Conservation (phyloP, 2,797 vertebrate genomes). For the Eospalax fontanierii region DNA sequence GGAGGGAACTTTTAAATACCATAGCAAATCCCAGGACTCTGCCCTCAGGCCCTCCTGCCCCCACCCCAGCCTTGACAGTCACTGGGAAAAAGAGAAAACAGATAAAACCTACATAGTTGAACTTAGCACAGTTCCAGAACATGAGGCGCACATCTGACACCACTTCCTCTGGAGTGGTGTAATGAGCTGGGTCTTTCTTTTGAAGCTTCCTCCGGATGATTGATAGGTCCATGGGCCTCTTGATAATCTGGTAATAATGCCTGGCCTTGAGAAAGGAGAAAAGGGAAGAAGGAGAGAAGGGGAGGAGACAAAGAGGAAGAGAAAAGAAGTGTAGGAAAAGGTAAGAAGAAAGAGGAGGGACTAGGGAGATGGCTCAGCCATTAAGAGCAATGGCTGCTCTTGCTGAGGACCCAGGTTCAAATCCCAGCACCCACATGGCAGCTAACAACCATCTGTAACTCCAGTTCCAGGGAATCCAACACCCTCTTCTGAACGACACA, state of each 20-base stretch:
- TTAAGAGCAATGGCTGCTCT: too few relatives aligned
- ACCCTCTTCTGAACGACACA: too few relatives aligned
- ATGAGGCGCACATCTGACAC: slow-evolving; percentile 97
- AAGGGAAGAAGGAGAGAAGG: slow-evolving; percentile 11
- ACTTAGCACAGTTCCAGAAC: slow-evolving; percentile 99
- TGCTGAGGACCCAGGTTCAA: too few relatives aligned
- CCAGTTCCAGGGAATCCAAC: too few relatives aligned
- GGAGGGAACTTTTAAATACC: neutral
- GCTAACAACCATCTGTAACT: too few relatives aligned
- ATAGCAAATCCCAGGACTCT: neutral
- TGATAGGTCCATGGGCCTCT: slow-evolving; percentile 98
- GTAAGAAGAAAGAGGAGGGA: neutral
- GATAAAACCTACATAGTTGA: slow-evolving; percentile 96
- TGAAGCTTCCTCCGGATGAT: slow-evolving; percentile 95
- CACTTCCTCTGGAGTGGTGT: slow-evolving; percentile 94
- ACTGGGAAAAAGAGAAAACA: slow-evolving; percentile 23
- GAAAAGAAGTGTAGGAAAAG: neutral
- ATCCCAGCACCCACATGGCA: too few relatives aligned
- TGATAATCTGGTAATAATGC: slow-evolving; percentile 99
- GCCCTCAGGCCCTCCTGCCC: neutral
- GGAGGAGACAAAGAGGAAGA: neutral
- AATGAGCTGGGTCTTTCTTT: slow-evolving; percentile 93
- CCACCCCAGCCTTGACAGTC: neutral
- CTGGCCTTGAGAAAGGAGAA: slow-evolving; percentile 91
- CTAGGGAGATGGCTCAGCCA: too few relatives aligned